Evolutionary conservation across 2,888 invertebrate genomes (phyloP), one percentile per base, ranked within the genome.

Genomic region (Oeneis ivallda): DNA sequence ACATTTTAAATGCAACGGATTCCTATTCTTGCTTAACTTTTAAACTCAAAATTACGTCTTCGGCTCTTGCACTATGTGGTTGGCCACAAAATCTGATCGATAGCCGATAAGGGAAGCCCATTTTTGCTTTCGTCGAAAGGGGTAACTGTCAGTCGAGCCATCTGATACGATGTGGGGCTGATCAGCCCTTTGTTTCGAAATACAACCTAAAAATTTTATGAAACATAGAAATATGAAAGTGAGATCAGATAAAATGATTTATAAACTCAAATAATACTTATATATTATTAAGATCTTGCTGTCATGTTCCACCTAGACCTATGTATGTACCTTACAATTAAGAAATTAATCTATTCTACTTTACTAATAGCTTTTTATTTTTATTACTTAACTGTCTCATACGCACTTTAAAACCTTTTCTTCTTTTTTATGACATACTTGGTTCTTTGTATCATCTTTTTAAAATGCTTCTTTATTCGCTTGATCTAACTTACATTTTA

Each of bases 71-170:
- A 11, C 17, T 37, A 39, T 54, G 39, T 10, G 54, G 54, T 54
- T 54, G 37, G 37, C 54, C 54, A 54, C 54, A 54, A 54, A 54
- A 37, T 54, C 37, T 54, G 54, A 37, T 54, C 15, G 54, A 54
- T 54, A 17, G 6, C 37, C 37, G 54, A 53, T 53, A 53, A 53
- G 53, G 32, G 53, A 54, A 54, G 54, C 54, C 54, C 11, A 15
- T 39, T 53, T 32, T 52, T 15, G 53, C 37, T 53, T 54, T 39
- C 54, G 39, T 39, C 37, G 37, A 54, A 54, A 54, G 54, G 54
- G 54, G 54, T 15, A 37, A 9, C n/a, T 26, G 10, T n/a, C 8
- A 39, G 37, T 37, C 37, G 15, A 53, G 8, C 26, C 41, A 41
- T 41, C 41, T 5, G 41, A 17, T 9, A 26, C 50, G 26, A 13